Evolutionary conservation across 64 coral and sea anemone genomes (phyloP), one percentile per base, ranked within the genome.

Genomic region (Porites australiensis): DNA sequence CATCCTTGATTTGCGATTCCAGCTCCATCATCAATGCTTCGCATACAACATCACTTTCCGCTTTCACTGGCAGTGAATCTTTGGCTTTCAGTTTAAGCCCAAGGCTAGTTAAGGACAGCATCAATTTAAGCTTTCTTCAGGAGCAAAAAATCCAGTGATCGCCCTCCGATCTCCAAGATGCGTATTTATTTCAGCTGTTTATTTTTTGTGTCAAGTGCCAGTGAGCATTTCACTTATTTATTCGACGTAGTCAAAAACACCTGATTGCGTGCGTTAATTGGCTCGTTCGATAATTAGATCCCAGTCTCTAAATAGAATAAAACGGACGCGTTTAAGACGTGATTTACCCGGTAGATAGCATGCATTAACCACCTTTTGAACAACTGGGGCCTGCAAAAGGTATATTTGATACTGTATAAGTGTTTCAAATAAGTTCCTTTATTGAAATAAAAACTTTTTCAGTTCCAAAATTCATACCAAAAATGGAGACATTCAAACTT

Each of bases 1-100:
- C 70, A 37, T 80, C 82, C 58, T 90, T 93, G 8, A 98, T 80
- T 62, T 98, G 95, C 74, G 82, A 52, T 44, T 98, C 95, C 12
- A 98, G 77, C 82, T 98, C 95, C 15, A 21, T 72, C 92, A 98
- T 90, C 27, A 98, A 88, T 11, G 92, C 79, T 71, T 98, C 95
- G 66, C 92, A 91, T 15, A 98, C 78, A 18, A 88, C 27, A 75
- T 83, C 70, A 13, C 76, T 88, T 18, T 91, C 88, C 7, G 95
- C 75, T 87, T 97, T 97, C 15, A 88, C 83, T 15, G 82, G 73
- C 22, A 92, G 95, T 52, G 72, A 8, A 13, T 97, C 88, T 62
- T 44, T 94, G 27, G 79, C 72, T 60, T 71, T 90, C 15, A 77
- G 63, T 16, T 68, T 86, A 19, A 77, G 87, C 70, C 88, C 91